A percentile compares a stretch with the other conserved stretches of the same genome.
These are phyloP conservation scores for Eupristina koningsbergeri DNA, from an alignment of 1,140 invertebrate genomes.

Conservation along the genomic window DNA sequence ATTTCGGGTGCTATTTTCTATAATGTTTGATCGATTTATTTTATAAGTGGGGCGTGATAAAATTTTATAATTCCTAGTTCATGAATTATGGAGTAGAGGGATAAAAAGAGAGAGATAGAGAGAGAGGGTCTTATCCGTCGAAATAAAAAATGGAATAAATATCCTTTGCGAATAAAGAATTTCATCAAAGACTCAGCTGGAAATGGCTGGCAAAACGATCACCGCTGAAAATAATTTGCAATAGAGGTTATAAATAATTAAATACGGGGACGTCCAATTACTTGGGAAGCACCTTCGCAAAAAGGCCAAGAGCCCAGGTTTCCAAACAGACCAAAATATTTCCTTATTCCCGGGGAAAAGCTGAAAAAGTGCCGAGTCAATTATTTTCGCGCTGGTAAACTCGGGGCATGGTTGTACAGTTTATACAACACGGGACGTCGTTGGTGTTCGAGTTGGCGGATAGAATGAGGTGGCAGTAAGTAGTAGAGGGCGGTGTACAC, in stretches of 20 bases:
- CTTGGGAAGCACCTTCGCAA: too few relatives aligned
- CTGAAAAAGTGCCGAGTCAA: neutral
- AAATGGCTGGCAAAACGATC: too few relatives aligned
- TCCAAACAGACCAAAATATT: neutral
- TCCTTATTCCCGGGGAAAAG: neutral
- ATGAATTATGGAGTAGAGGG: neutral
- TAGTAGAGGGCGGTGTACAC: constrained; percentile 22
- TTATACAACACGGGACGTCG: neutral
- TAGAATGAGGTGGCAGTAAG: constrained; percentile 9
- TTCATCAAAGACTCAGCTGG: neutral
- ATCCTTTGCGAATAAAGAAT: neutral
- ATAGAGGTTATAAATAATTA: neutral
- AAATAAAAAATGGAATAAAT: neutral
- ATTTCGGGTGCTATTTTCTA: neutral
- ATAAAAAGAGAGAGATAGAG: neutral
- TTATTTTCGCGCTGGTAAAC: neutral
- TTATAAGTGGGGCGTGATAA: neutral
- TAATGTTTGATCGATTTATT: neutral
- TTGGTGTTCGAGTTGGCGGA: neutral
- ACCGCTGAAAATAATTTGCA: too few relatives aligned
- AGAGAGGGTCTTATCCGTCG: neutral
- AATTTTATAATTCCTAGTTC: neutral
- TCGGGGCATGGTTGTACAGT: neutral
- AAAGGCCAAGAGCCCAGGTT: too few relatives aligned
- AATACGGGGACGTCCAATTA: too few relatives aligned